Conservation (phyloP, 2,113 vertebrate genomes). For the Riparia riparia region DNA sequence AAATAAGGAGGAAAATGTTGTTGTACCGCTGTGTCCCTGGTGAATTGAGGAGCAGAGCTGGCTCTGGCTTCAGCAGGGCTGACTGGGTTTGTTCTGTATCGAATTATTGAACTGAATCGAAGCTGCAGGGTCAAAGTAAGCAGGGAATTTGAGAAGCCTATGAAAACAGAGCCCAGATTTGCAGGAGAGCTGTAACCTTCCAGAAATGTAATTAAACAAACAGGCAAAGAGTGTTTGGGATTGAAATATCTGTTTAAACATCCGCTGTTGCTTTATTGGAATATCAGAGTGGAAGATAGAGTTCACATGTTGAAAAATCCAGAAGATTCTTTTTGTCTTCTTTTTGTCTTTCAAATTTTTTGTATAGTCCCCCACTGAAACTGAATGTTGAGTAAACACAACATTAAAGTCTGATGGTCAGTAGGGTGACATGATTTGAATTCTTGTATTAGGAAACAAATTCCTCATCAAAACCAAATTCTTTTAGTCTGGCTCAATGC, state of each 20-base stretch:
- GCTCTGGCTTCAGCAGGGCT: neutral
- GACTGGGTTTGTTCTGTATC: neutral
- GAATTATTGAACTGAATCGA: neutral
- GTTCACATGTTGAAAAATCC: neutral
- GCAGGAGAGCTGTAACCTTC: neutral
- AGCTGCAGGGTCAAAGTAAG: neutral
- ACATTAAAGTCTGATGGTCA: neutral
- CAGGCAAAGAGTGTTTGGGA: neutral
- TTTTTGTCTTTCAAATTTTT: neutral
- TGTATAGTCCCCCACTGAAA: neutral
- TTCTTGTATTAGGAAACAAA: neutral
- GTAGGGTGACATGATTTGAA: neutral
- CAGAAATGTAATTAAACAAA: conserved; percentile 57
- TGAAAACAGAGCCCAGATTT: neutral
- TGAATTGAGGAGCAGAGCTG: neutral
- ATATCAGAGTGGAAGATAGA: neutral
- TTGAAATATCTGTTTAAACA: conserved; percentile 47
- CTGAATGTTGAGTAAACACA: neutral
- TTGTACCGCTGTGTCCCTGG: neutral
- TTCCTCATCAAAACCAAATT: neutral
- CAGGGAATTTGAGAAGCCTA: neutral
- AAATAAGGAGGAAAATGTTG: neutral
- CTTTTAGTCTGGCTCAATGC: neutral
- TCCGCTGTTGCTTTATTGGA: conserved; percentile 1
- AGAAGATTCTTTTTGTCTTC: neutral